These are phyloP conservation scores for Mythimna lalbum DNA, from an alignment of 2,888 invertebrate genomes.

Conservation along the genomic window DNA sequence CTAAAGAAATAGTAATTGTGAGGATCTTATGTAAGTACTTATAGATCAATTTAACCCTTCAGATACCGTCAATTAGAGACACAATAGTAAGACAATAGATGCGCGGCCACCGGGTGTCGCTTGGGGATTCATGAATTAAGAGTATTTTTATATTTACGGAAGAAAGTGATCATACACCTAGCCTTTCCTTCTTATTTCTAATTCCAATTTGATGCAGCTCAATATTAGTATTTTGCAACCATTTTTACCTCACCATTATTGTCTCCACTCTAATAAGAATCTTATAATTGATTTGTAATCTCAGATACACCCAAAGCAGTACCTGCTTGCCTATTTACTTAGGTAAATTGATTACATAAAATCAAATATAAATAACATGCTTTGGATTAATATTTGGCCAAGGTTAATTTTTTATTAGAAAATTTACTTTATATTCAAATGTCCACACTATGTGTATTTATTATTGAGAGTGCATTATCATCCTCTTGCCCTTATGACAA, in stretches of 20 bases:
- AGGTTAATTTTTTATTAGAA: neutral
- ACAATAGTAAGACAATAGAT: too few relatives aligned
- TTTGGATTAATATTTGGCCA: slow-evolving; percentile 6
- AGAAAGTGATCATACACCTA: neutral
- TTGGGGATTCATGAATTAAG: too few relatives aligned
- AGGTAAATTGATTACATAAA: neutral
- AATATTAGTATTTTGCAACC: neutral
- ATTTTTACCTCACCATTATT: slow-evolving; percentile 41
- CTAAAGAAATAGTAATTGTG: neutral
- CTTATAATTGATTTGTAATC: neutral
- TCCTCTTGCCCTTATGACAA: neutral
- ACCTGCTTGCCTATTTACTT: slow-evolving; percentile 7
- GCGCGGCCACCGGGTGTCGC: too few relatives aligned
- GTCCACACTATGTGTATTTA: neutral
- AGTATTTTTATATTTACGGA: neutral
- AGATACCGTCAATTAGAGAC: too few relatives aligned
- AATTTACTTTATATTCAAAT: neutral
- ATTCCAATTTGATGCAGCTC: neutral
- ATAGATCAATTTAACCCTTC: neutral
- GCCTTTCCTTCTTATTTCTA: neutral
- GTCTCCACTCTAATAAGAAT: slow-evolving; percentile 46
- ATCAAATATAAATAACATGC: slow-evolving; percentile 9
- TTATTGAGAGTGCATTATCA: neutral
- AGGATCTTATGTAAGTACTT: neutral
- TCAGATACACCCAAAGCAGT: slow-evolving; percentile 8